Evolutionary conservation across 2,113 vertebrate genomes (phyloP).

Genomic region (Protobothrops flavoviridis): DNA sequence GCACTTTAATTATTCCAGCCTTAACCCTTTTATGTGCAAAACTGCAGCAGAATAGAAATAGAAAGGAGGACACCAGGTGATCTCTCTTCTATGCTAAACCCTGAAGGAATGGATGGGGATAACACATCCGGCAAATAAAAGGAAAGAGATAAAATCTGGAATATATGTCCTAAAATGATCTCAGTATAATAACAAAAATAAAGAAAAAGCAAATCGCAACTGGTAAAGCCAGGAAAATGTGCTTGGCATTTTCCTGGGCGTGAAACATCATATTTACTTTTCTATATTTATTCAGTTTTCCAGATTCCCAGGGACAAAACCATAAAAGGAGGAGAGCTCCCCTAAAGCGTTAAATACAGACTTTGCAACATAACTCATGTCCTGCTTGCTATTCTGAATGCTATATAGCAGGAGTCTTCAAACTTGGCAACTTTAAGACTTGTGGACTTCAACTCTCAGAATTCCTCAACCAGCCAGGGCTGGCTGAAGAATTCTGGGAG

Average conservation of each 20-base stretch:
- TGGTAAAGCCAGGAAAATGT: background rate
- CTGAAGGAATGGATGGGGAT: background rate
- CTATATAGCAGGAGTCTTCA: no score
- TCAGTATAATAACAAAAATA: background rate
- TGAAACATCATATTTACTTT: background rate
- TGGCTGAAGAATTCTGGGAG: no score
- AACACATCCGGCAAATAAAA: background rate
- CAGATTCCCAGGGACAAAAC: background rate
- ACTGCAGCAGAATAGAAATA: background rate
- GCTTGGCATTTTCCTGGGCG: background rate
- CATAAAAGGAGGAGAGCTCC: background rate
- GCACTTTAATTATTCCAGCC: background rate
- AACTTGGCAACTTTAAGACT: no score
- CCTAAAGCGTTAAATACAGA: background rate
- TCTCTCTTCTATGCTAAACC: background rate
- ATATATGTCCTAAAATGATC: background rate
- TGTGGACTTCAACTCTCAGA: no score
- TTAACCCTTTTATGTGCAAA: background rate
- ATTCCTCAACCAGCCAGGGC: no score
- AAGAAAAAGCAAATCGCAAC: background rate
- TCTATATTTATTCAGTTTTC: background rate
- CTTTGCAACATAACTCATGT: no score
- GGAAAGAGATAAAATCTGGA: background rate
- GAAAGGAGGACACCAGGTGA: background rate
- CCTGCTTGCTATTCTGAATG: no score